Evolutionary conservation across 2,113 vertebrate species (phyloP).

Genomic region (Amphiprion ocellaris): DNA sequence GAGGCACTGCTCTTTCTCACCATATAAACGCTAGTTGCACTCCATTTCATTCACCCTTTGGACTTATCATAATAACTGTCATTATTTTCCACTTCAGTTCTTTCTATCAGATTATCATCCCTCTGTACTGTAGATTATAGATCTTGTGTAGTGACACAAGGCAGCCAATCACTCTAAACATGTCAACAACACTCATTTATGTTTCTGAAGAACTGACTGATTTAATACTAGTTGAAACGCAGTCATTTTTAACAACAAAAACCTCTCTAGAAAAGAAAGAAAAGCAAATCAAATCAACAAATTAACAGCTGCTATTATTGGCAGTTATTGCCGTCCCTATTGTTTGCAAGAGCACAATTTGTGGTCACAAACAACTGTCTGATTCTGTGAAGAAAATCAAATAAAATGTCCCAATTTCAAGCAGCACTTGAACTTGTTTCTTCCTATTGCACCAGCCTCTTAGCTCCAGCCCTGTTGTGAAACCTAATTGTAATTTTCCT

Average conservation of each 20-base stretch:
- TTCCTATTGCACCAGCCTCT: slow-evolving; percentile 58
- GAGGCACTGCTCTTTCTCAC: neutral
- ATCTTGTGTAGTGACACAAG: neutral
- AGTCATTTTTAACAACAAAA: too few relatives aligned
- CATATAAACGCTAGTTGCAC: neutral
- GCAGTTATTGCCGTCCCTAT: neutral
- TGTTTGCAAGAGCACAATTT: neutral
- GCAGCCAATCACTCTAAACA: neutral
- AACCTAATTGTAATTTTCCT: slow-evolving; percentile 62
- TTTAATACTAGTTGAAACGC: neutral
- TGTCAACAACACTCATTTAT: neutral
- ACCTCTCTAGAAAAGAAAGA: neutral
- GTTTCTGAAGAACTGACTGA: neutral
- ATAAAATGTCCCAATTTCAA: slow-evolving; percentile 15
- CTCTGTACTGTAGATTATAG: neutral
- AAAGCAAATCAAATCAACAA: neutral
- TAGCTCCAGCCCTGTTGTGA: slow-evolving; percentile 44
- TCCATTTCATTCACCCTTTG: neutral
- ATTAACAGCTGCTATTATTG: neutral
- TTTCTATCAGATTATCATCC: slow-evolving; percentile 1
- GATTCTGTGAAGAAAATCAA: slow-evolving; percentile 17
- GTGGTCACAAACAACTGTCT: slow-evolving; percentile 3
- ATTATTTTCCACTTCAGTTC: slow-evolving; percentile 13
- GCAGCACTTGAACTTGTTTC: slow-evolving; percentile 50
- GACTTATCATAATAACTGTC: slow-evolving; percentile 2